Evolutionary conservation across 1,140 invertebrate genomes (phyloP).

Genomic region (Stratiolaelaps scimitus): DNA sequence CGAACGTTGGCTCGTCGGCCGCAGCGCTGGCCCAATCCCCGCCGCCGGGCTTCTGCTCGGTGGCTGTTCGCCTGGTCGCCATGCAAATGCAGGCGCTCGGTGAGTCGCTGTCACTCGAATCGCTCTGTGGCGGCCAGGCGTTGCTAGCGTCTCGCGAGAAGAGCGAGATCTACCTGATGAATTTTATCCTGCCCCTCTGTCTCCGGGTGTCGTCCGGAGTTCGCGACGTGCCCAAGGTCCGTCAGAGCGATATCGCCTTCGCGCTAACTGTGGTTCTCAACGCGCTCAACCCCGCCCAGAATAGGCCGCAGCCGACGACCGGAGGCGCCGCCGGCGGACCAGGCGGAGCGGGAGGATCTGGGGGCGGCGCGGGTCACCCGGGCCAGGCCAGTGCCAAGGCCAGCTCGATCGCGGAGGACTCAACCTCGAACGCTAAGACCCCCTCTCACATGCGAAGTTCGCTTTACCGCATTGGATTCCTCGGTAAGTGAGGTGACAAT

Average conservation of each 20-base stretch:
- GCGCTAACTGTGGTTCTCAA: slow-evolving; percentile 75
- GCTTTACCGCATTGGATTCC: slow-evolving; percentile 71
- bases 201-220: slow-evolving; percentile 78
- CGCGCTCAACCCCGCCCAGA: slow-evolving; percentile 56
- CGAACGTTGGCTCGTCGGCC: slow-evolving; percentile 50
- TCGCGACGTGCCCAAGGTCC: slow-evolving; percentile 76
- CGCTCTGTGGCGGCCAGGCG: slow-evolving; percentile 74
- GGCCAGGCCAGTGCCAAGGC: slow-evolving; percentile 30
- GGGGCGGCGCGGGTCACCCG: not conserved
- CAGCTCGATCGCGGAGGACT: slow-evolving; percentile 25
- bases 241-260: slow-evolving; percentile 77
- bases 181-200: slow-evolving; percentile 88
- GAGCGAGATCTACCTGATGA: slow-evolving; percentile 85
- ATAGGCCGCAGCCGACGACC: slow-evolving; percentile 36
- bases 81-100: slow-evolving; percentile 81
- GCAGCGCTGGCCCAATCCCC: slow-evolving; percentile 73
- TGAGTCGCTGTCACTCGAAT: slow-evolving; percentile 81
- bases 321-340: slow-evolving; percentile 18
- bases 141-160: slow-evolving; percentile 78
- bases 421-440: slow-evolving; percentile 44
- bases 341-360: not conserved
- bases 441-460: slow-evolving; percentile 54
- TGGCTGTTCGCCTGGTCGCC: slow-evolving; percentile 79
- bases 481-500: slow-evolving; percentile 51
- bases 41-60: slow-evolving; percentile 85